Conservation (phyloP, 1,140 invertebrate genomes). For the Palaemon carinicauda region DNA sequence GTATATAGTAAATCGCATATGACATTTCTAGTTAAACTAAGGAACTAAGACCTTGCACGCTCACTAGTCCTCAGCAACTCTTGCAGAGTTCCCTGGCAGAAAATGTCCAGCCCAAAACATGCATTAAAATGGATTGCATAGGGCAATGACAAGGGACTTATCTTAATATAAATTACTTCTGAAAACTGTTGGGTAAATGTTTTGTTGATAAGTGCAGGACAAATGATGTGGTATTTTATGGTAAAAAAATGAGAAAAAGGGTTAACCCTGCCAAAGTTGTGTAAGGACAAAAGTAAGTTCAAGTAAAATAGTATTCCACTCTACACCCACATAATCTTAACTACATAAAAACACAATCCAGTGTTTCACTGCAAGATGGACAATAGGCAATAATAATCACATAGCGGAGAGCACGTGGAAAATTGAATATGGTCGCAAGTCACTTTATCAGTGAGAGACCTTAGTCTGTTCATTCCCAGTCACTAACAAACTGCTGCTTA, state of each 20-base stretch:
- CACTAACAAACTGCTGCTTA: neutral
- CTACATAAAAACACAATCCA: slow-evolving; percentile 47
- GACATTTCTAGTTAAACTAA: slow-evolving; percentile 46
- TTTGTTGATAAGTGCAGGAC: neutral
- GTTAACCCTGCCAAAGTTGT: too few species aligned
- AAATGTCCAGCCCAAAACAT: too few species aligned
- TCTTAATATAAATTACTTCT: too few species aligned
- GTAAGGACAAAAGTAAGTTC: neutral
- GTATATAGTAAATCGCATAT: slow-evolving; percentile 43
- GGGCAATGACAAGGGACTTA: too few species aligned
- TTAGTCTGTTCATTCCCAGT: neutral
- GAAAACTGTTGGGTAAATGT: too few species aligned
- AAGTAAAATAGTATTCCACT: slow-evolving; percentile 33
- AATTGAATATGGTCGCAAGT: slow-evolving; percentile 28
- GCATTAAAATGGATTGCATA: too few species aligned
- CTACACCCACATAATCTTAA: slow-evolving; percentile 36
- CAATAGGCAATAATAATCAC: slow-evolving; percentile 49
- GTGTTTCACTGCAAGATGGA: slow-evolving; percentile 53
- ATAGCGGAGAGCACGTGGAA: slow-evolving; percentile 50
- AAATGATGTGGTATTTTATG: too few species aligned
- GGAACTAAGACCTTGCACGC: slow-evolving; percentile 49
- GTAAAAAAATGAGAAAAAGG: too few species aligned
- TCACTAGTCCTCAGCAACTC: neutral
- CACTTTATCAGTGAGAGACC: slow-evolving; percentile 1
- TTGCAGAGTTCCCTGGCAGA: neutral